Evolutionary conservation across 2,797 vertebrate genomes (phyloP).

Genomic region (Danio choprae): DNA sequence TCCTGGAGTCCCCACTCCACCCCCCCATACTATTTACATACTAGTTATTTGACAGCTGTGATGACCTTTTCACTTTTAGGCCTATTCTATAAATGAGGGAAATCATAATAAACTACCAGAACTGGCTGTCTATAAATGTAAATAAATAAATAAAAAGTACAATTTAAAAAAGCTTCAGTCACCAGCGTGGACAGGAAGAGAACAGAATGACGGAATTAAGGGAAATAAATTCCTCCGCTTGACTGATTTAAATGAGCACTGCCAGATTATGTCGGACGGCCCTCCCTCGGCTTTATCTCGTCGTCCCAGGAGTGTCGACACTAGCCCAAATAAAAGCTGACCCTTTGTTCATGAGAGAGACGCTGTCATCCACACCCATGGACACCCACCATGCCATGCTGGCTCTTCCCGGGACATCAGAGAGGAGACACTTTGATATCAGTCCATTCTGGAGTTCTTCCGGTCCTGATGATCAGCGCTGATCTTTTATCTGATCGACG

Average conservation of each 20-base stretch:
- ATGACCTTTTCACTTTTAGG: neutral
- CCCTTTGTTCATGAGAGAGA: slow-evolving; percentile 51
- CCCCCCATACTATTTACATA: too few species aligned
- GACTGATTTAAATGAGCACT: slow-evolving; percentile 31
- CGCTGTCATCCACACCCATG: slow-evolving; percentile 54
- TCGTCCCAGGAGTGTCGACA: slow-evolving; percentile 40
- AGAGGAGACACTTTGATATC: slow-evolving; percentile 46
- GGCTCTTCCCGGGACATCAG: slow-evolving; percentile 38
- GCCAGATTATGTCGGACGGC: slow-evolving; percentile 1
- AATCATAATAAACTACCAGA: neutral
- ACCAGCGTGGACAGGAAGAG: neutral
- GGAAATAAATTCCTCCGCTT: neutral
- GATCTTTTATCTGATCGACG: slow-evolving; percentile 25
- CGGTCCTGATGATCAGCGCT: slow-evolving; percentile 28
- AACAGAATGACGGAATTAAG: neutral
- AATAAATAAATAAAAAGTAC: too few species aligned
- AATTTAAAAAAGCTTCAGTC: neutral
- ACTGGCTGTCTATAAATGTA: neutral
- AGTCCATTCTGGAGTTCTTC: slow-evolving; percentile 23
- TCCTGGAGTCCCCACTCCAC: too few species aligned
- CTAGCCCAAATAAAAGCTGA: slow-evolving; percentile 58
- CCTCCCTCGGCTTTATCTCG: slow-evolving; percentile 30
- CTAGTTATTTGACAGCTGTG: neutral
- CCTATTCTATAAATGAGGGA: neutral
- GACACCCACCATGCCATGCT: slow-evolving; percentile 63